Conservation (phyloP, 2,888 invertebrate genomes). For the Julus scandinavius region DNA sequence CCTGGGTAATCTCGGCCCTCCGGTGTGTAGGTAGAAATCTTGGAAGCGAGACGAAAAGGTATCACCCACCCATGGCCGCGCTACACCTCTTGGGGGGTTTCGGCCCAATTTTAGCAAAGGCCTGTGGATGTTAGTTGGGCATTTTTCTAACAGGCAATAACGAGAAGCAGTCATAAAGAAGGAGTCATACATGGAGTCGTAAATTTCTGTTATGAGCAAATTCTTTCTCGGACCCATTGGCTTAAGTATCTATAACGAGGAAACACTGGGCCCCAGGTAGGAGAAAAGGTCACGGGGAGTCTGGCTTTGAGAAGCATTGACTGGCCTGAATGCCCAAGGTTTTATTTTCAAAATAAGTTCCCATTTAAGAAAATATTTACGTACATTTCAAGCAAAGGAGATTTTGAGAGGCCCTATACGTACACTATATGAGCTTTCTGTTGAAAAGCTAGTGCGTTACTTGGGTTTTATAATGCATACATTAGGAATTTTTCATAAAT, state of each 20-base stretch:
- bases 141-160: not conserved
- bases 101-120: not conserved
- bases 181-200: not conserved
- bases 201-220: not conserved
- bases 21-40: too few relatives aligned
- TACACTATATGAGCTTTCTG: not conserved
- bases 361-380: not conserved
- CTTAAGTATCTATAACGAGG: not conserved
- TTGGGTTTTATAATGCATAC: too few relatives aligned
- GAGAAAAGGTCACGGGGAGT: not conserved
- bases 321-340: not conserved
- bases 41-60: not conserved
- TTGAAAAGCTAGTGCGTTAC: not conserved
- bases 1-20: not conserved
- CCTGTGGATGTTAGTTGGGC: not conserved
- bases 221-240: not conserved
- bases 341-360: not conserved
- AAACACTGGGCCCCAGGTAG: not conserved
- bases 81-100: not conserved
- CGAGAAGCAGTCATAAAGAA: not conserved
- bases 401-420: not conserved
- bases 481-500: too few relatives aligned
- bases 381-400: not conserved
- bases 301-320: not conserved
- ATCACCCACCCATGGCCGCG: not conserved